These are phyloP conservation scores for Tethya wilhelma DNA, from an alignment of 37 sponge, comb jelly and placozoan genomes.

Conservation along the genomic window DNA sequence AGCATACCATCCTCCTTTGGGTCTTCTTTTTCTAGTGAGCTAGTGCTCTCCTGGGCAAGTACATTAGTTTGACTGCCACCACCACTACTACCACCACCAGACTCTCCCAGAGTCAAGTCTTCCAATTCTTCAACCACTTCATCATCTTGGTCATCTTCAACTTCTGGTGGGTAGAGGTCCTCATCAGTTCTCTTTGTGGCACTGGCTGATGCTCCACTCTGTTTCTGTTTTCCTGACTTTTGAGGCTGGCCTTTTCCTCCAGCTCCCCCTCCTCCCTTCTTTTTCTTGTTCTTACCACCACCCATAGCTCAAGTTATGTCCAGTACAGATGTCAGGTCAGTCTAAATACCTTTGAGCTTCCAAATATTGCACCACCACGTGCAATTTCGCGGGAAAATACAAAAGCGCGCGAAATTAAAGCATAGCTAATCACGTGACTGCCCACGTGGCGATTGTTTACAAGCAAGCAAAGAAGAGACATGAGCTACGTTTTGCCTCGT, in stretches of 20 bases:
- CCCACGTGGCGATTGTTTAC: too few relatives aligned
- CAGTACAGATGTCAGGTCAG: neutral
- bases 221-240: conserved; percentile 9
- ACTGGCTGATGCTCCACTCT: neutral
- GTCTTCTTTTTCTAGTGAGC: neutral
- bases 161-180: conserved; percentile 5
- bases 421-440: too few relatives aligned
- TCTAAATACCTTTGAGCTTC: neutral
- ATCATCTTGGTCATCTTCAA: conserved; percentile 5
- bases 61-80: neutral
- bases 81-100: neutral
- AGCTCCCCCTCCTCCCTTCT: conserved; percentile 19
- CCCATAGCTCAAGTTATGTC: conserved; percentile 14
- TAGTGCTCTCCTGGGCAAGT: neutral
- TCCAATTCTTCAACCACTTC: conserved; percentile 12
- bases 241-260: conserved; percentile 9
- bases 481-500: conserved; percentile 36
- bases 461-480: too few relatives aligned
- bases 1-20: neutral
- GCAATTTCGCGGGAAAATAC: neutral
- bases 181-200: conserved; percentile 4
- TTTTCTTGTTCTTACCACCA: conserved; percentile 55
- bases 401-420: neutral
- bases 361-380: too few relatives aligned
- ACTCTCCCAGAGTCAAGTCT: neutral